Evolutionary conservation across 2,113 vertebrate genomes (phyloP).

Genomic region (Malurus alboscapulatus): DNA sequence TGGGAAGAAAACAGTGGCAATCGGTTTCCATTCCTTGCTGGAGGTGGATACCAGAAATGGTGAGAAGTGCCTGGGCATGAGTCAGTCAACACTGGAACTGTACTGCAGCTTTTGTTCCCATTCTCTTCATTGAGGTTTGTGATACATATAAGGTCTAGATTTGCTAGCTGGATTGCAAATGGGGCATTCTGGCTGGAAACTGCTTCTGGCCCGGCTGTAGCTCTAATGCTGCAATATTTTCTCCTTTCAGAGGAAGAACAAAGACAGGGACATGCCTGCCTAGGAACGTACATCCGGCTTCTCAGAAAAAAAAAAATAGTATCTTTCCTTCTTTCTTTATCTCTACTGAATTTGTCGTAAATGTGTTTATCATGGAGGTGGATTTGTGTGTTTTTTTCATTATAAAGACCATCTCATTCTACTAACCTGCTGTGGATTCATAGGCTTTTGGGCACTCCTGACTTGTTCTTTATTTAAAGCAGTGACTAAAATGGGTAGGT

Average conservation of each 20-base stretch:
- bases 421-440: background rate
- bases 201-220: background rate
- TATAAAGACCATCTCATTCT: background rate
- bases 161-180: background rate
- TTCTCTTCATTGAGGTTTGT: background rate
- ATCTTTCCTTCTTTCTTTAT: background rate
- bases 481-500: background rate
- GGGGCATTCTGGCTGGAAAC: background rate
- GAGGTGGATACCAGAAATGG: background rate
- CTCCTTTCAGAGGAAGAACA: background rate
- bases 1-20: background rate
- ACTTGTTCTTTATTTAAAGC: background rate
- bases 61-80: background rate
- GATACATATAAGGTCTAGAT: accelerated
- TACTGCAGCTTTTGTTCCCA: background rate
- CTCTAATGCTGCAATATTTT: background rate
- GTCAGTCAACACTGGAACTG: background rate
- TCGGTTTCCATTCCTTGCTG: background rate
- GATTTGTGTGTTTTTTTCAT: background rate
- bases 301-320: background rate
- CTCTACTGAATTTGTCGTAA: background rate
- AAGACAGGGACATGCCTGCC: background rate
- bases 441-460: background rate
- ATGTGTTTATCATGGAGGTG: background rate
- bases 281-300: background rate